A percentile compares a stretch with the other conserved stretches of the same genome.
phyloP scores from a whole-genome alignment of 2,888 invertebrate genomes.

The Drosophila anceps region DNA sequence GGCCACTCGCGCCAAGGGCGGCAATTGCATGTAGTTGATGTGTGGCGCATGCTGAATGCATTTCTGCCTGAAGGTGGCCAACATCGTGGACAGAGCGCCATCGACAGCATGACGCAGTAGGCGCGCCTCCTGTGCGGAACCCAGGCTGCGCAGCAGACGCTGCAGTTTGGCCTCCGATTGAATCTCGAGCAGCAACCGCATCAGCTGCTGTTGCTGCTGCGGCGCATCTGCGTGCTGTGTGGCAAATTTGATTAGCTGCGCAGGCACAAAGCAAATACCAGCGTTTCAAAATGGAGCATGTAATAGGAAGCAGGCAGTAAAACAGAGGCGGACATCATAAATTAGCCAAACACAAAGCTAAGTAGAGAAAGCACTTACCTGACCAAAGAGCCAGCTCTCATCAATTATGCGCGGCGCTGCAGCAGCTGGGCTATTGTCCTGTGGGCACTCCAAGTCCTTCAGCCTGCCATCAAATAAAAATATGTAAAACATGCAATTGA shows the following conservation, averaged over 20 bases:
- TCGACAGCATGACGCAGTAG: constrained; percentile 86
- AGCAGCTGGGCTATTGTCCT: constrained; percentile 51
- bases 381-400: constrained; percentile 84
- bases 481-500: constrained; percentile 37
- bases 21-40: constrained; percentile 85
- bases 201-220: constrained; percentile 80
- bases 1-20: constrained; percentile 84
- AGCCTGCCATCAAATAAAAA: constrained; percentile 62
- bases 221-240: constrained; percentile 74
- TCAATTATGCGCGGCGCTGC: constrained; percentile 82
- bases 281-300: not conserved
- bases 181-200: constrained; percentile 83
- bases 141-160: constrained; percentile 85
- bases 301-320: not conserved
- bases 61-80: constrained; percentile 84
- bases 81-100: constrained; percentile 86
- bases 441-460: constrained; percentile 64
- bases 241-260: constrained; percentile 84
- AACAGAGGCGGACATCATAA: constrained; percentile 29
- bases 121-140: constrained; percentile 82
- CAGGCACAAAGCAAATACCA: constrained; percentile 11
- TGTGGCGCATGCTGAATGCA: constrained; percentile 85
- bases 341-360: constrained; percentile 50
- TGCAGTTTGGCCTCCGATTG: constrained; percentile 85
- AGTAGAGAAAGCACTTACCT: constrained; percentile 76